Percentiles rank a stretch among this genome's conserved stretches.
These are phyloP conservation scores for Tadarida brasiliensis DNA, from an alignment of 2,797 vertebrate species.

Conservation along the genomic window DNA sequence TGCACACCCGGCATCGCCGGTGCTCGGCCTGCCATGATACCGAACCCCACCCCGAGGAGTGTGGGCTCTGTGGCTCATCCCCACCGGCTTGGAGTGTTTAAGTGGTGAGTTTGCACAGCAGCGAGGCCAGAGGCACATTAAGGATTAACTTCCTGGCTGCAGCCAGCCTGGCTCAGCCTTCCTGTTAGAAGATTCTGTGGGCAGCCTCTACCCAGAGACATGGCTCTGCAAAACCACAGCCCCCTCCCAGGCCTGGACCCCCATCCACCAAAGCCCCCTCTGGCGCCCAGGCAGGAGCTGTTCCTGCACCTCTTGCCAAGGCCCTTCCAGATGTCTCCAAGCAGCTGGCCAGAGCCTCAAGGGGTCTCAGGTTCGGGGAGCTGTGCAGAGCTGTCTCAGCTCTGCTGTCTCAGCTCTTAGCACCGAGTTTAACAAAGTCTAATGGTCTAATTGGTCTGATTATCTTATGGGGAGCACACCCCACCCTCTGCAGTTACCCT, in stretches of 20 bases:
- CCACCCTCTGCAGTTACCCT: background rate
- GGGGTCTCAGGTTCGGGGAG: background rate
- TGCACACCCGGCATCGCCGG: background rate
- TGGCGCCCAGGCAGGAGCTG: constrained; percentile 41
- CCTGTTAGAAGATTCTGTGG: constrained; percentile 81
- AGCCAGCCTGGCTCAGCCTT: constrained; percentile 78
- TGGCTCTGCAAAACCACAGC: constrained; percentile 71
- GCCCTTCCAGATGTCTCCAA: background rate
- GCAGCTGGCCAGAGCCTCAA: background rate
- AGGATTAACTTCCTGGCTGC: constrained; percentile 81
- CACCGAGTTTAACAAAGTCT: background rate
- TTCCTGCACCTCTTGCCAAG: background rate
- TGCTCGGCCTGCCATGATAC: background rate
- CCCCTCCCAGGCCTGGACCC: constrained; percentile 1
- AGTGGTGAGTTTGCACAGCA: constrained; percentile 72
- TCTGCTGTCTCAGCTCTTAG: constrained; percentile 11
- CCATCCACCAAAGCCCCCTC: constrained; percentile 8
- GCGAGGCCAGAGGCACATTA: constrained; percentile 79
- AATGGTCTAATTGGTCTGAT: background rate
- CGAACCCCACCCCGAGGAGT: constrained; percentile 42
- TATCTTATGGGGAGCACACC: background rate
- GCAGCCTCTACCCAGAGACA: constrained; percentile 74
- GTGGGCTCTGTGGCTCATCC: constrained; percentile 61
- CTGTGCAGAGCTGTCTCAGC: background rate
- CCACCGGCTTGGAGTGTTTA: constrained; percentile 76